Evolutionary conservation across 37 sponge, comb jelly and placozoan species (phyloP), one percentile per base, ranked within the genome.

Genomic region (Haliclona indistincta): DNA sequence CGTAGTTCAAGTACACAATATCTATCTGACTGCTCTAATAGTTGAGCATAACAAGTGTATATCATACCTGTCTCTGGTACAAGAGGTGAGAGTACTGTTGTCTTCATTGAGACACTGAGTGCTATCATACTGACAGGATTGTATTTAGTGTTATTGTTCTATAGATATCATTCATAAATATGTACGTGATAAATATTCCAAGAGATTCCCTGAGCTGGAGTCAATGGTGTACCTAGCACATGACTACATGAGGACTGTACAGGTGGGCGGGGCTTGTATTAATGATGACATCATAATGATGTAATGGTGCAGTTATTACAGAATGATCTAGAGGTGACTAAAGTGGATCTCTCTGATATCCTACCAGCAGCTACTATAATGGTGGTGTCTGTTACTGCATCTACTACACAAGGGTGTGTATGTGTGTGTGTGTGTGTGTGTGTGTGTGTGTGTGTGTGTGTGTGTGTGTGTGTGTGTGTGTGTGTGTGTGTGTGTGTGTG

Each of bases 371-470:
- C 99, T 11, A 96, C 96, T 26, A 90, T 99, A 49, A 99, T 99
- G 99, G 97, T 99, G 0, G 95, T 99, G 29, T 92, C 94, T 38
- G 99, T 99, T 5, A 96, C 99, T 47, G 99, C 99, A 44, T 96
- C 99, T 30, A 99, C 99, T 13, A 99, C 99, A 37, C 99, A 99
- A 69, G 98, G 99, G 90, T 89, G 66, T 63, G 77, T n/a, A n/a
- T n/a, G n/a, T n/a, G n/a, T n/a, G n/a, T n/a, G n/a, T n/a, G n/a
- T n/a, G n/a, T n/a, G n/a, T n/a, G n/a, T n/a, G n/a, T n/a, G n/a
- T n/a, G n/a, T n/a, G n/a, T n/a, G n/a, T n/a, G n/a, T n/a, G n/a
- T n/a, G n/a, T n/a, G n/a, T n/a, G n/a, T n/a, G n/a, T n/a, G n/a
- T n/a, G n/a, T n/a, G n/a, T n/a, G n/a, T n/a, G n/a, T n/a, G n/a